Conservation (phyloP, 2,113 vertebrate genomes). For the Ochotona curzoniae region DNA sequence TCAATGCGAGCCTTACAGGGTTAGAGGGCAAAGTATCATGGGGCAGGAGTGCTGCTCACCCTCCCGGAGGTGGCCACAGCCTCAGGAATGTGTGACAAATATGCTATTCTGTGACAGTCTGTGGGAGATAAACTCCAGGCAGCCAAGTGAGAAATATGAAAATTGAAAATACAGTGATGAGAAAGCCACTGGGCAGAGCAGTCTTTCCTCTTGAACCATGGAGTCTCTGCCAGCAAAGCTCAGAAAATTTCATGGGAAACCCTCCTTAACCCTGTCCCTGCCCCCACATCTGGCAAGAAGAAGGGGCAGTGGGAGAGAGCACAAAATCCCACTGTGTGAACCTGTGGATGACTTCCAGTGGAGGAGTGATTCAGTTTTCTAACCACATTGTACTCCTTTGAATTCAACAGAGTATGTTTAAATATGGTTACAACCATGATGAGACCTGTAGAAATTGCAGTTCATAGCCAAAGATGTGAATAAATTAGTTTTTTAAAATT, state of each 20-base stretch:
- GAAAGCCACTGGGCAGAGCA: neutral
- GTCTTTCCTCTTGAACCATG: neutral
- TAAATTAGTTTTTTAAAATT: no score
- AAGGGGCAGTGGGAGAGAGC: rapidly evolving
- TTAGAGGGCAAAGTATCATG: no score
- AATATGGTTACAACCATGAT: neutral
- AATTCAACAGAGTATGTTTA: neutral
- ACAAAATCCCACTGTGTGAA: neutral
- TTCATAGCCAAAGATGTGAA: no score
- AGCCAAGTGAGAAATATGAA: neutral
- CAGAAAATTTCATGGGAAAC: no score
- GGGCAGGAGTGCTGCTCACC: neutral
- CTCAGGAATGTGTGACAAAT: neutral
- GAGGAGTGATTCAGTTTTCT: neutral
- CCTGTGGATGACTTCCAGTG: neutral
- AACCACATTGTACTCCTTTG: neutral
- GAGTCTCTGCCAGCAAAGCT: no score
- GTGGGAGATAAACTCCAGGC: neutral
- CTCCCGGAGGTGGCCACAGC: neutral
- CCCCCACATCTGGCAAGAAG: no score
- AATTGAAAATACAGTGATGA: neutral
- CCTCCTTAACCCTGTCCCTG: no score
- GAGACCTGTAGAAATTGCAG: neutral
- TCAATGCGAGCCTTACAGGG: neutral
- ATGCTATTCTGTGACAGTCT: neutral